Evolutionary conservation across 2,797 vertebrate genomes (phyloP).

Genomic region (Hephaestus fuliginosus): DNA sequence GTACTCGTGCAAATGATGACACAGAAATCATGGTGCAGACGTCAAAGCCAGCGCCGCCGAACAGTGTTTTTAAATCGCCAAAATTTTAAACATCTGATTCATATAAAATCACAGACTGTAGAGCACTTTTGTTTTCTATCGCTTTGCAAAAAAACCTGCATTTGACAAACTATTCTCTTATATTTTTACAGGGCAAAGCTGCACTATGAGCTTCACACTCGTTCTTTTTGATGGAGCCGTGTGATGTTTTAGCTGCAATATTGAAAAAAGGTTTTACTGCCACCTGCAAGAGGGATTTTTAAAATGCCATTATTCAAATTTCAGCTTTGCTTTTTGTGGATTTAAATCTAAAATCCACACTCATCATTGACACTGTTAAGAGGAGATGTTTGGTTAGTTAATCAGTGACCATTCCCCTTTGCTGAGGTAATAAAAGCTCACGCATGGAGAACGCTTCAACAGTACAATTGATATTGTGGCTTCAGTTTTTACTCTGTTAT

Average conservation of each 20-base stretch:
- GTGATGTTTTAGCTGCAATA: slow-evolving; percentile 14
- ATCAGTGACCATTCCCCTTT: neutral
- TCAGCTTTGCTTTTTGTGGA: slow-evolving; percentile 15
- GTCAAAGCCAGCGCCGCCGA: slow-evolving; percentile 4
- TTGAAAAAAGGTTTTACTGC: neutral
- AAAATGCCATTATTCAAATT: slow-evolving; percentile 52
- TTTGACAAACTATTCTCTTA: slow-evolving; percentile 55
- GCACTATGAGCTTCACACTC: slow-evolving; percentile 30
- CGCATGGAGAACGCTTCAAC: neutral
- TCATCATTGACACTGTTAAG: neutral
- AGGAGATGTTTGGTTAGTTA: slow-evolving; percentile 2
- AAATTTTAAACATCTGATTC: slow-evolving; percentile 17
- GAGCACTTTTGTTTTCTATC: slow-evolving; percentile 41
- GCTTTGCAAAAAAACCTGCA: slow-evolving; percentile 57
- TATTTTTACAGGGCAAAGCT: slow-evolving; percentile 35
- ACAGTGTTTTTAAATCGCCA: neutral
- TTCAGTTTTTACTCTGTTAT: neutral
- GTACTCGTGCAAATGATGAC: neutral
- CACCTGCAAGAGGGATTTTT: slow-evolving; percentile 18
- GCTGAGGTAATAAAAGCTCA: neutral
- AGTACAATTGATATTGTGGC: neutral
- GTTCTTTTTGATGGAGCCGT: neutral
- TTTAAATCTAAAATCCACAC: slow-evolving; percentile 33
- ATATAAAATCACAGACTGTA: slow-evolving; percentile 34
- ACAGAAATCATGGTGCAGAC: neutral